Conservation (phyloP, 2,113 vertebrate genomes). For the Albula goreensis region DNA sequence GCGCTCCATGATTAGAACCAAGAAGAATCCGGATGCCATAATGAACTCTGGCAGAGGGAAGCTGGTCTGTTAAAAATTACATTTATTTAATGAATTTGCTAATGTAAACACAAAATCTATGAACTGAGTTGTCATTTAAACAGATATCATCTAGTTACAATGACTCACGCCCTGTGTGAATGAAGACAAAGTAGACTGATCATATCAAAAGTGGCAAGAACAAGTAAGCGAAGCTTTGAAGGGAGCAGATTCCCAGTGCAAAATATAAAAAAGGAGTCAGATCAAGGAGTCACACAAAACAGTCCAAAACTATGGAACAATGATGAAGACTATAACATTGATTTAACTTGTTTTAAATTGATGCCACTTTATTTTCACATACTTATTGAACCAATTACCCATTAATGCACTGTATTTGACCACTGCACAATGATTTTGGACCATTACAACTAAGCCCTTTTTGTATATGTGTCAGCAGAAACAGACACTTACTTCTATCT, state of each 20-base stretch:
- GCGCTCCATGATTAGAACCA: constrained; percentile 81
- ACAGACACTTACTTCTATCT: constrained; percentile 55
- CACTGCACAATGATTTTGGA: too few relatives aligned
- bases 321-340: too few relatives aligned
- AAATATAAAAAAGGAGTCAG: too few relatives aligned
- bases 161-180: neutral
- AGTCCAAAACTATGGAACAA: too few relatives aligned
- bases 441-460: neutral
- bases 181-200: neutral
- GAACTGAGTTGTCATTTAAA: neutral
- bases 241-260: too few relatives aligned
- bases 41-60: constrained; percentile 81
- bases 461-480: neutral
- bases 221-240: too few relatives aligned
- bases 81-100: neutral
- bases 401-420: too few relatives aligned
- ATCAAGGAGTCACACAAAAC: too few relatives aligned
- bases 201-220: neutral
- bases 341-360: too few relatives aligned
- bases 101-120: neutral
- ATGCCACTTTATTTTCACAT: too few relatives aligned
- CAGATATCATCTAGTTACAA: neutral
- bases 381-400: too few relatives aligned
- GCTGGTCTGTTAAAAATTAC: constrained; percentile 49
- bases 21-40: constrained; percentile 84